These are phyloP conservation scores for Fragum fragum DNA, from an alignment of 2,888 invertebrate genomes.

Conservation along the genomic window DNA sequence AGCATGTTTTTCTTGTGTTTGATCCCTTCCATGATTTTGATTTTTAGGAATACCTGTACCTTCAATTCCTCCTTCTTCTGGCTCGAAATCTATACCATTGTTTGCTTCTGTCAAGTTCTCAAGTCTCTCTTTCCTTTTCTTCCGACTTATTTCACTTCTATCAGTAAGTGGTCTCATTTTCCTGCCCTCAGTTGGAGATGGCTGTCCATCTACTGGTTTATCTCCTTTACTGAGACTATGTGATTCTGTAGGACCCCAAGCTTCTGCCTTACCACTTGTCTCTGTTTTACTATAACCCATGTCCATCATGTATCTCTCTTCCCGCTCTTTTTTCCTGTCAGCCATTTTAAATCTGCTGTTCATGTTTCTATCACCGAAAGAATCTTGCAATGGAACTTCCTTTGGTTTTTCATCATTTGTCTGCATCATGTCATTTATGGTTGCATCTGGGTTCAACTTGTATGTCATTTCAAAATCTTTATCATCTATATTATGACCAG, in stretches of 20 bases:
- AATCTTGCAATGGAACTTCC: neutral
- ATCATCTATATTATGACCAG: conserved; percentile 29
- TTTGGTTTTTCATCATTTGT: neutral
- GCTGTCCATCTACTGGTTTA: neutral
- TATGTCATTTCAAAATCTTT: conserved; percentile 27
- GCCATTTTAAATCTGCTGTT: conserved; percentile 22
- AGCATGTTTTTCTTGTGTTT: no score
- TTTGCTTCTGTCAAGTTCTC: conserved; percentile 12
- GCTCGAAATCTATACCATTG: neutral
- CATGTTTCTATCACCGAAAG: conserved; percentile 21
- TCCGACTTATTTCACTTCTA: conserved; percentile 30
- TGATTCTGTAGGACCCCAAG: neutral
- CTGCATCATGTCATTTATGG: conserved; percentile 13
- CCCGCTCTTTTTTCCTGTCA: conserved; percentile 41
- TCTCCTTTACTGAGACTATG: no score
- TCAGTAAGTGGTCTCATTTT: conserved; percentile 15
- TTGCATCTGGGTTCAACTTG: conserved; percentile 16
- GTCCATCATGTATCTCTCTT: conserved; percentile 63
- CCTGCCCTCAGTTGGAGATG: neutral
- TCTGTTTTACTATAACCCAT: conserved; percentile 44
- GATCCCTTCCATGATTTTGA: neutral
- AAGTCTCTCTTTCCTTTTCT: neutral
- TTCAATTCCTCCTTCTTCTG: neutral
- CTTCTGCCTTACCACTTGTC: conserved; percentile 6
- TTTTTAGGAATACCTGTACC: neutral